A percentile compares a stretch with the other conserved stretches of the same genome.
Evolutionary conservation across 2,888 invertebrate species (phyloP).

Genomic region (Dermolepida albohirtum): DNA sequence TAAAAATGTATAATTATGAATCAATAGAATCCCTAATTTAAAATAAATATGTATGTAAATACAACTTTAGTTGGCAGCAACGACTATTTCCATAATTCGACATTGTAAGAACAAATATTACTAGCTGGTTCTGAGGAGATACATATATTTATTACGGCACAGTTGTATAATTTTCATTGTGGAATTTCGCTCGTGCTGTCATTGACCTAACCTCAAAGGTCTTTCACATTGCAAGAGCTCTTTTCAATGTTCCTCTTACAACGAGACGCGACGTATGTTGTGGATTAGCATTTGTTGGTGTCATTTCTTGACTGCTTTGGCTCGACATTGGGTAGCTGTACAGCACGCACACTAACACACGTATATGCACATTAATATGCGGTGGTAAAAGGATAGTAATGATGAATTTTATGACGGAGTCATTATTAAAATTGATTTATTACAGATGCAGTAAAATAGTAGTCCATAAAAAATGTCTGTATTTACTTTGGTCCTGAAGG

Average conservation of each 20-base stretch:
- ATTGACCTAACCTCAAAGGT: slow-evolving; percentile 50
- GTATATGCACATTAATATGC: neutral
- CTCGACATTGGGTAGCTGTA: slow-evolving; percentile 1
- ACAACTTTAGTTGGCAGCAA: neutral
- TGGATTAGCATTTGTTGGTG: slow-evolving; percentile 21
- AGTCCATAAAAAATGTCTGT: too few species aligned
- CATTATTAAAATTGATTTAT: too few species aligned
- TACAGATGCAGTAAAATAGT: too few species aligned
- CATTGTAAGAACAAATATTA: neutral
- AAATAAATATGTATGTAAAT: too few species aligned
- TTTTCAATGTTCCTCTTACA: slow-evolving; percentile 25
- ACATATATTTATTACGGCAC: slow-evolving; percentile 46
- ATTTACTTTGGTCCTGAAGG: too few species aligned
- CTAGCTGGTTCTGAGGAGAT: slow-evolving; percentile 23
- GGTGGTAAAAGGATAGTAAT: too few species aligned
- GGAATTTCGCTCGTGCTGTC: slow-evolving; percentile 48
- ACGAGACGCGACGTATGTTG: neutral
- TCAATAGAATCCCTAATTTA: too few species aligned
- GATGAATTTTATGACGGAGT: too few species aligned
- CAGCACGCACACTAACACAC: neutral
- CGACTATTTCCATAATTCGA: neutral
- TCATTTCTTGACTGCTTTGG: slow-evolving; percentile 1
- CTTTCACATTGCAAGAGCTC: slow-evolving; percentile 46
- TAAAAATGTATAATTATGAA: too few species aligned
- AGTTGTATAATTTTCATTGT: slow-evolving; percentile 50